Evolutionary conservation across 2,888 invertebrate genomes (phyloP), one percentile per base, ranked within the genome.

Genomic region (Cataglyphis livida): DNA sequence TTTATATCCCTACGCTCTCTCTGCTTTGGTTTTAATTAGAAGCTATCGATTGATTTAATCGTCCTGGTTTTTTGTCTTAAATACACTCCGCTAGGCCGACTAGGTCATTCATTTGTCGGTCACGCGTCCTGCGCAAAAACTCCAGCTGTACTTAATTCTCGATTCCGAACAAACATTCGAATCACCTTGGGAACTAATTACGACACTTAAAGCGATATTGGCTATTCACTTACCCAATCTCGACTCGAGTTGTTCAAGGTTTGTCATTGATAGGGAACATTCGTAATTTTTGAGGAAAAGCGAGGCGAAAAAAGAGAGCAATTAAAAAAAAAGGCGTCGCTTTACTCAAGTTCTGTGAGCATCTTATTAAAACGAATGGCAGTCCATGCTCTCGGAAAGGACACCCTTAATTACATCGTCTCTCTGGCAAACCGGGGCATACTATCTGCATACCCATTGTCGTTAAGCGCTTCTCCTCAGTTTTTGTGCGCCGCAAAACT

Each of bases 201-300:
- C 84, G 81, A 74, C 87, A 88, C 88, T 89, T 89, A 88, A 84
- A 84, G 71, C 62, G 65, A 76, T 79, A 76, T 83, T 85, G 88
- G 66, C 73, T 83, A 81, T 78, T 84, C 74, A 66, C 82, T 83
- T 61, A 64, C 25, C 82, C 64, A 12, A 66, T 28, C 54, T 28
- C 54, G 76, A 66, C 38, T 57, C 21, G 21, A 66, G 9, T 41
- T 12, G 48, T 1, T 18, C 62, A 35, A 54, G 76, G 41, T 64
- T 59, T 15, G 62, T 21, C 15, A 84, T 83, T 84, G 85, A 85
- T 86, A 61, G 68, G 9, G 62, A 21, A 25, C 62, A 65, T 84
- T 83, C 68, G 82, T 62, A 70, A 85, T 84, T 84, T 86, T 79
- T 51, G 12, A 25, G 10, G 18, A 9, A 21, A 62, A n/a, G 12